phyloP scores from a whole-genome alignment of 2,888 invertebrate genomes.

The Ormia ochracea region DNA sequence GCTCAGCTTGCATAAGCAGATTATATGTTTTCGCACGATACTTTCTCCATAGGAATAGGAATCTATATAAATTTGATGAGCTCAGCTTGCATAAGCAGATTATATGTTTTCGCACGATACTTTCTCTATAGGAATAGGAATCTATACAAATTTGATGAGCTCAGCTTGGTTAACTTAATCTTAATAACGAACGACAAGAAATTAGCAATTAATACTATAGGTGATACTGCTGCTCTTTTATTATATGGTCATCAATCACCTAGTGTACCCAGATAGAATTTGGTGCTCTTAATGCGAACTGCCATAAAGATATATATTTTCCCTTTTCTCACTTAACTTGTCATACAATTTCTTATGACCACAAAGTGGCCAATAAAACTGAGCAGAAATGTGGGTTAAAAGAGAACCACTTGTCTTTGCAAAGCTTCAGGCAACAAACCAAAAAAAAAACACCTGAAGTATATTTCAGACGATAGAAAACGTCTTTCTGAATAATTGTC shows the following conservation, averaged over 20 bases:
- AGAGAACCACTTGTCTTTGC: background rate
- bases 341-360: background rate
- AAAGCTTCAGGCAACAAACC: background rate
- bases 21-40: too few relatives aligned
- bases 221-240: too few relatives aligned
- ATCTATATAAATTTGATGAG: too few relatives aligned
- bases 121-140: too few relatives aligned
- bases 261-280: background rate
- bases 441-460: background rate
- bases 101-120: too few relatives aligned
- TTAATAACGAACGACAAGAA: too few relatives aligned
- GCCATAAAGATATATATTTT: constrained; percentile 7
- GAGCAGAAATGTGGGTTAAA: constrained; percentile 17
- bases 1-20: too few relatives aligned
- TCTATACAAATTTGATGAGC: too few relatives aligned
- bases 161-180: too few relatives aligned
- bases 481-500: background rate
- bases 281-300: background rate
- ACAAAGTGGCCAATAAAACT: background rate
- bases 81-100: too few relatives aligned
- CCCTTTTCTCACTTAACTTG: background rate
- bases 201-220: too few relatives aligned
- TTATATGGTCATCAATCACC: constrained; percentile 22
- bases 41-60: too few relatives aligned
- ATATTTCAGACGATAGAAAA: background rate